Base-by-base conservation (phyloP, 2,113 vertebrate species). In the Polypterus bichir region DNA sequence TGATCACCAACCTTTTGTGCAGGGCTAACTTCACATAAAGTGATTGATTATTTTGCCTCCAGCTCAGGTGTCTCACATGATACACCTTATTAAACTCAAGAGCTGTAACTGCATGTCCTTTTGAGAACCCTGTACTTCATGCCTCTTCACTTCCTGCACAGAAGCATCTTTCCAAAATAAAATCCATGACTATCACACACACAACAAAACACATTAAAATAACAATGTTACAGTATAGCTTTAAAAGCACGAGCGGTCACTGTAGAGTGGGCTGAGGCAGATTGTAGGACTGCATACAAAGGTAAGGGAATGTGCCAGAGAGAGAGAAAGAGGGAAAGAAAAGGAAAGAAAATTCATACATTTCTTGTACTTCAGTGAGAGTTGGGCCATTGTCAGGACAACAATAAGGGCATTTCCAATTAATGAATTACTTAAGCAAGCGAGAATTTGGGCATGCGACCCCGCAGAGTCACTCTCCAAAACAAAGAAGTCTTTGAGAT, bases 361-460 rank as follows among this genome's bases (percentile, higher is more conserved):
- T 83, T 81, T 76, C 79, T 79, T 71, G 72, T 80, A 73, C 73
- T 82, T 71, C 72, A 75, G 77, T 75, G 79, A 87, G 82, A 87
- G 84, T 81, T 80, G 77, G 81, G 82, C 82, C 83, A 86, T 88
- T 86, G 84, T 88, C 80, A 76, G 67, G 79, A 83, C 81, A 74
- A 88, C 86, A 86, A 88, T 88, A 86, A 82, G 74, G 74, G 81
- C 86, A 82, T 84, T 86, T 83, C 84, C 81, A n/a, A 85, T 75
- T 75, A 77, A 82, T 81, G 76, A 80, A 84, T 87, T 88, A 87
- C 86, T 88, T 86, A 84, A 86, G 82, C 83, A 74, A 73, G 78
- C 73, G 82, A 72, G 84, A 87, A 86, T 87, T 88, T 76, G 78
- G 81, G 83, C 79, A 84, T 82, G 79, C 83, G 83, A 87, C 85